Base-by-base conservation (phyloP, 2,888 invertebrate genomes). In the Conistra vaccinii region DNA sequence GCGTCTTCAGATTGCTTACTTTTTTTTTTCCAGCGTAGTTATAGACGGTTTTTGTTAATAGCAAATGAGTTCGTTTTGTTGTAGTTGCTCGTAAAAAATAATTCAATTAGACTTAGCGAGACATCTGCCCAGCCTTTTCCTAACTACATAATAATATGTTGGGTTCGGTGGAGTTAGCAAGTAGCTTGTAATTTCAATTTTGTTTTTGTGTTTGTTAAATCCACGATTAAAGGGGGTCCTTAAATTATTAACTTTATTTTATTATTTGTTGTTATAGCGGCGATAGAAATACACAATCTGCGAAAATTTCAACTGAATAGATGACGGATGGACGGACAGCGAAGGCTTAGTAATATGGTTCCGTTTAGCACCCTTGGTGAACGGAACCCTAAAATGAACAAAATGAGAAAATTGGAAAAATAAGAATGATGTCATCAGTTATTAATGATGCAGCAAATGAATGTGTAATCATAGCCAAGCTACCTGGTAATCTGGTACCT, bases 11-110 rank as follows among this genome's bases (percentile, higher is more conserved):
- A 35, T 29, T 61, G 26, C 12, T 42, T 26, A 39, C 1, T 73
- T 78, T 80, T 66, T 61, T 35, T 78, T 29, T 23, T 20, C 14
- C 17, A 26, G 29, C 2, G 20, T n/a, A n/a, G 45, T 29, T 65
- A n/a, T 45, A 53, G 17, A 42, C 12, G 7, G 17, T 60, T 60
- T n/a, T 53, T 26, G 1, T 45, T 17, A 3, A 17, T n/a, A 45
- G 32, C 9, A 42, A 39, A 51, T 74, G 17, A 26, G 32, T 20
- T 73, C 1, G 20, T 39, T 58, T 17, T 45, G 20, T 35, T 17
- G 23, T 39, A 3, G 14, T 17, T 20, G 9, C 12, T 70, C 5
- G 20, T 6, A 69, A 3, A 70, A 32, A 58, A 32, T 17, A 35
- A 55, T 32, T 0, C 3, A 20, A 1, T 20, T 45, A 1, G 10